phyloP scores from a whole-genome alignment of 92 coral and sea anemone genomes.

The Zoanthus sociatus region DNA sequence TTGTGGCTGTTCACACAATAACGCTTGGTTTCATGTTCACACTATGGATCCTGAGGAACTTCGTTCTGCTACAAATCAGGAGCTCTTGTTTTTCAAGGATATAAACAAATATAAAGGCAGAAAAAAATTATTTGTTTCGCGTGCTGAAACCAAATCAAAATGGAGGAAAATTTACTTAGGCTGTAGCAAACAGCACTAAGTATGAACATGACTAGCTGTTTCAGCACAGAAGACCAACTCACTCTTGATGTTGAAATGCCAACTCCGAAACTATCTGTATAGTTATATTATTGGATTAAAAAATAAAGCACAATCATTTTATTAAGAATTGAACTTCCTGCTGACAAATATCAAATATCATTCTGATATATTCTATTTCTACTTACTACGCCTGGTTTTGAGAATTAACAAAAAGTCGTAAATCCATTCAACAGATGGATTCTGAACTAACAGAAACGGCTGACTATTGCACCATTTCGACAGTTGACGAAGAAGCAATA shows the following conservation, averaged over 20 bases:
- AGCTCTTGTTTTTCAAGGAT: conserved; percentile 4
- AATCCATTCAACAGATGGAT: too few species aligned
- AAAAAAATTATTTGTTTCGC: background rate
- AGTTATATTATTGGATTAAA: too few species aligned
- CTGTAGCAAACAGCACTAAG: background rate
- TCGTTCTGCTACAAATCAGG: background rate
- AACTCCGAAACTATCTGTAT: too few species aligned
- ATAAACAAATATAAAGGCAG: conserved; percentile 2
- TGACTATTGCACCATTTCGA: background rate
- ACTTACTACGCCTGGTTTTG: too few species aligned
- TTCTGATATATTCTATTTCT: too few species aligned
- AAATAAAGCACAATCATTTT: too few species aligned
- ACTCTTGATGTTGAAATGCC: background rate
- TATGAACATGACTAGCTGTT: background rate
- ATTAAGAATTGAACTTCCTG: background rate
- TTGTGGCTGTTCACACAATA: conserved; percentile 14
- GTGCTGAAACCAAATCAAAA: background rate
- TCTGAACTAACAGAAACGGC: too few species aligned
- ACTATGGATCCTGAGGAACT: background rate
- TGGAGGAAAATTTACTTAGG: background rate
- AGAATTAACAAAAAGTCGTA: too few species aligned
- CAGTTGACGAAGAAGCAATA: too few species aligned
- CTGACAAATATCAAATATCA: background rate
- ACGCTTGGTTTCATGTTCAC: background rate
- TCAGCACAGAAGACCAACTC: background rate